Base-by-base conservation (phyloP, 2,113 vertebrate genomes). In the Procapra przewalskii region DNA sequence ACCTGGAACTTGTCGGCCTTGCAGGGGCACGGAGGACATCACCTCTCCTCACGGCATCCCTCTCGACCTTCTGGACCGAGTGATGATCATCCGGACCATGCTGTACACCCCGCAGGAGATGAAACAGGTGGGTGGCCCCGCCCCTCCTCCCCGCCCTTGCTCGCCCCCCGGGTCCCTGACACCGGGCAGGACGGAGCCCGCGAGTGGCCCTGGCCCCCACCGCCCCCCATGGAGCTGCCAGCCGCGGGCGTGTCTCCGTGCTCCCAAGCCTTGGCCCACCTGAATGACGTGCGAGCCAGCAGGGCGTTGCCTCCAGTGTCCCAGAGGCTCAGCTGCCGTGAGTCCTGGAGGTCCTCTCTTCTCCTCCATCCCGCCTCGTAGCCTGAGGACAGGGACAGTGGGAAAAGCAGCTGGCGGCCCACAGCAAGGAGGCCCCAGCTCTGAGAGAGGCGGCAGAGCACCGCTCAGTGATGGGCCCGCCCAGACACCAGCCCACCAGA, bases 51-150 rank as follows among this genome's bases (percentile, higher is more conserved):
- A 99, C 2, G 99, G 99, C 81, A 99, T 99, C 97, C 99, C 99
- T 1, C 94, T 99, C 62, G 99, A 99, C 98, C 98, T 99, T 83
- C 99, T 99, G 98, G 99, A 99, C 91, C 98, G 99, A 89, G 99
- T 99, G 10, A 99, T 99, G 99, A 99, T 99, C 77, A 99, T 99
- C 97, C 99, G 99, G 92, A 99, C 99, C 90, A 99, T 99, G 99
- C 97, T 99, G 95, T 99, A 99, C 96, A 99, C 99, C 0, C 99
- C 99, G 0, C 99, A 99, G 97, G 99, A 99, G 98, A 99, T 99
- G 99, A 99, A 99, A 96, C 99, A 99, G 99, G 99, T 99, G 95
- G 36, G 91, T 17, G 1, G 8, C 6, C 3, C 4, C 2, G 2
- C 45, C 33, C 33, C 16, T 45, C 7, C 50, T 14, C 27, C 36